Conservation (phyloP, 2,113 vertebrate species). For the Centropus bengalensis region DNA sequence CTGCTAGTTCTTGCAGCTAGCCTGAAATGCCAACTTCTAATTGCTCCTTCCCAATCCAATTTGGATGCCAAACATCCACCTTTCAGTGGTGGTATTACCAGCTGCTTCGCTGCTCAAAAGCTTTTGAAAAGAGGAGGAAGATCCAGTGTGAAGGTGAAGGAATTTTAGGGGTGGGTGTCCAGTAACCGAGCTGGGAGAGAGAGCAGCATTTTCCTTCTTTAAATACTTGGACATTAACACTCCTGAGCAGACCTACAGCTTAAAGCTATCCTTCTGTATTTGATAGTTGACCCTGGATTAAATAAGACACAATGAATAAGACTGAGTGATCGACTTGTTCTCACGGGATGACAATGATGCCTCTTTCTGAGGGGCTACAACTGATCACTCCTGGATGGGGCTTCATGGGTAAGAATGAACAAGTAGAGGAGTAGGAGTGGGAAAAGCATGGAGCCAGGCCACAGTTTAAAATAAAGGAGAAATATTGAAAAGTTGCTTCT, state of each 20-base stretch:
- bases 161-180: neutral
- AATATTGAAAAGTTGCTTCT: neutral
- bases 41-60: neutral
- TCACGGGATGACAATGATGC: neutral
- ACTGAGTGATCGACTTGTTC: neutral
- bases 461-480: neutral
- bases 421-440: neutral
- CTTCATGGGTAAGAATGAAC: neutral
- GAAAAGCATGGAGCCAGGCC: neutral
- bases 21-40: constrained; percentile 2
- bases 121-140: neutral
- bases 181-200: neutral
- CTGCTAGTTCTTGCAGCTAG: neutral
- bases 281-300: neutral
- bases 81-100: neutral
- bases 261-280: neutral
- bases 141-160: neutral
- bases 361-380: neutral
- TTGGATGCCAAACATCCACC: neutral
- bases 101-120: neutral
- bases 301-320: neutral
- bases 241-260: neutral
- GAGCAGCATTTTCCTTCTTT: neutral
- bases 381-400: neutral
- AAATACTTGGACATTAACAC: neutral